Evolutionary conservation across 2,797 vertebrate species (phyloP).

Genomic region (Tolypeutes matacus): DNA sequence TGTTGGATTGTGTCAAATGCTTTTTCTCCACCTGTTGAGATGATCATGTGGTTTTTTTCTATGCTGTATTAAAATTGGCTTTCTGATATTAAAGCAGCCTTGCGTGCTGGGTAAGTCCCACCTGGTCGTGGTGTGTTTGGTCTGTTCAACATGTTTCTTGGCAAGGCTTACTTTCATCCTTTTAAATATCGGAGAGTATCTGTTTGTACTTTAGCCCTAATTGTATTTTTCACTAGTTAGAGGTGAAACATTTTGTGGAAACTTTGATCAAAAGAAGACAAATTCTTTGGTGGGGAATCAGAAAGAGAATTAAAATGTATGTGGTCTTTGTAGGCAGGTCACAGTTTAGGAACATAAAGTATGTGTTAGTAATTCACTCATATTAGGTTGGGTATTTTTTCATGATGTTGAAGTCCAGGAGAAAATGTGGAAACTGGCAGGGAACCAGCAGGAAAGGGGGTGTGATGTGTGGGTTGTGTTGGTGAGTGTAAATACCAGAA

Average conservation of each 20-base stretch:
- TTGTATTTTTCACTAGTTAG: not conserved
- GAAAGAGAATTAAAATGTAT: not conserved
- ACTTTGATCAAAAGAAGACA: not conserved
- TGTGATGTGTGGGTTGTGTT: not conserved
- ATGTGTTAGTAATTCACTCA: not conserved
- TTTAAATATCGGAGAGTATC: not conserved
- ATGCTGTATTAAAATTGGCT: not conserved
- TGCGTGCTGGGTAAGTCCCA: not conserved
- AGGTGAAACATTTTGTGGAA: not conserved
- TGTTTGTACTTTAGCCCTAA: not conserved
- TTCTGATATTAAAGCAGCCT: not conserved
- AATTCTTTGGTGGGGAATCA: not conserved
- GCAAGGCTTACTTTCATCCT: not conserved
- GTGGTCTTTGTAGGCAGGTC: not conserved
- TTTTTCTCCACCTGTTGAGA: not conserved
- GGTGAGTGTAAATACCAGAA: too few species aligned
- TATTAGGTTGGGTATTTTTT: not conserved
- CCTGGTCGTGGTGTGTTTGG: too few species aligned
- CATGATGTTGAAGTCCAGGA: not conserved
- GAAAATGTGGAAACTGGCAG: not conserved
- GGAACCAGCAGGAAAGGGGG: not conserved
- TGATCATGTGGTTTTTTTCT: accelerated
- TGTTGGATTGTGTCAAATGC: not conserved
- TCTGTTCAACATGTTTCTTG: not conserved
- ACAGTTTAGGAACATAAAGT: not conserved